Percentiles rank a stretch among this genome's conserved stretches.
Evolutionary conservation across 2,797 vertebrate species (phyloP).

Genomic region (Syndactyla subalaris): DNA sequence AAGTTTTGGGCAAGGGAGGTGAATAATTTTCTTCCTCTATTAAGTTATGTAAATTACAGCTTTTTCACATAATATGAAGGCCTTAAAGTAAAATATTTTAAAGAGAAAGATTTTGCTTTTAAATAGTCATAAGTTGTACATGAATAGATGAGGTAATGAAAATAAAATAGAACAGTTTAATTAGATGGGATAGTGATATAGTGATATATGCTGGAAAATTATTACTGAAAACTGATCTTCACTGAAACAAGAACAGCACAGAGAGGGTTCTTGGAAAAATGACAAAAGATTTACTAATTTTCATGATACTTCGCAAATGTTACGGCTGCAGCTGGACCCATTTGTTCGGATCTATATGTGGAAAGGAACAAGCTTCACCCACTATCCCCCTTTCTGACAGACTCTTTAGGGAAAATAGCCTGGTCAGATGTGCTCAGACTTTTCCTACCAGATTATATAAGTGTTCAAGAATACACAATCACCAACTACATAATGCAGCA

Average conservation of each 20-base stretch:
- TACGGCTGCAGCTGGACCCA: neutral
- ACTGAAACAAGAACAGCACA: conserved; percentile 38
- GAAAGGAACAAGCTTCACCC: neutral
- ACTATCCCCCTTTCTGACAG: neutral
- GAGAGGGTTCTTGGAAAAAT: conserved; percentile 42
- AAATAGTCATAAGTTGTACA: conserved; percentile 55
- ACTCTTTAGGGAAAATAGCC: neutral
- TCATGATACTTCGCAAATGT: conserved; percentile 23
- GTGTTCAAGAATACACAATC: neutral
- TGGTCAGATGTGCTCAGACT: neutral
- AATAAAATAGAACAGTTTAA: conserved; percentile 49
- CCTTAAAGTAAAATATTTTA: neutral
- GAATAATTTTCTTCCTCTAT: neutral
- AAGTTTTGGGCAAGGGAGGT: neutral
- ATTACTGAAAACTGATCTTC: conserved; percentile 47
- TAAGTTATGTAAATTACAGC: neutral
- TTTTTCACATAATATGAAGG: conserved; percentile 18
- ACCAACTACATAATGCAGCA: neutral
- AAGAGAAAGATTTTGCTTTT: conserved; percentile 43
- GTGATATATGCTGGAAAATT: conserved; percentile 38
- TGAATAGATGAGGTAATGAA: conserved; percentile 43
- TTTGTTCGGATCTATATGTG: neutral
- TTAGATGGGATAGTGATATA: neutral
- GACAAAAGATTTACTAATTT: conserved; percentile 49
- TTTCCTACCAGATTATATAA: neutral